phyloP scores from a whole-genome alignment of 2,888 invertebrate genomes.

The Plemyria rubiginata region DNA sequence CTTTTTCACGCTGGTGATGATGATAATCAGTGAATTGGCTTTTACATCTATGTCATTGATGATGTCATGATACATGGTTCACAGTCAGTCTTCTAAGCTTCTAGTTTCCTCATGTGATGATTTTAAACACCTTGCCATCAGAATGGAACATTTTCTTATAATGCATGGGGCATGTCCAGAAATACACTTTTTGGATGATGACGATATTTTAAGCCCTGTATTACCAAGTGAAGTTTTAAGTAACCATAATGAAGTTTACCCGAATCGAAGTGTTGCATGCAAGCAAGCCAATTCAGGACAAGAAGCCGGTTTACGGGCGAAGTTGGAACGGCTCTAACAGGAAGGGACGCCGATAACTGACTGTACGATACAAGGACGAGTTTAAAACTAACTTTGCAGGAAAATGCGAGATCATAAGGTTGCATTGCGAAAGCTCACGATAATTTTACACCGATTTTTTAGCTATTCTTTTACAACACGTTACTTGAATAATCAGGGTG shows the following conservation, averaged over 20 bases:
- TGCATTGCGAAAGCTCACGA: conserved; percentile 38
- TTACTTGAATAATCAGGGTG: too few relatives aligned
- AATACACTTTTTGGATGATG: too few relatives aligned
- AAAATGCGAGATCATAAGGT: conserved; percentile 52
- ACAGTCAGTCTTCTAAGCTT: too few relatives aligned
- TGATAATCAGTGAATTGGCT: too few relatives aligned
- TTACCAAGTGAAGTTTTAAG: conserved; percentile 14
- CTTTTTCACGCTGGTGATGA: too few relatives aligned
- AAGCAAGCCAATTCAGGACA: conserved; percentile 55
- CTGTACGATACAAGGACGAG: conserved; percentile 47
- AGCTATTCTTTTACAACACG: not conserved
- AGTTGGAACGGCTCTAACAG: conserved; percentile 53
- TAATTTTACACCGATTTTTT: conserved; percentile 23
- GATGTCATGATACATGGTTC: too few relatives aligned
- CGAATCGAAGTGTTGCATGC: conserved; percentile 43
- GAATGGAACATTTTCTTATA: too few relatives aligned
- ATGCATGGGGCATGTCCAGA: too few relatives aligned
- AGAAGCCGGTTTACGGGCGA: conserved; percentile 54
- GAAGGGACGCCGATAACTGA: conserved; percentile 43
- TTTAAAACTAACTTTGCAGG: conserved; percentile 37
- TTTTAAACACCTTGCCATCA: too few relatives aligned
- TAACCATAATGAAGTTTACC: conserved; percentile 9
- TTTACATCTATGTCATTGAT: too few relatives aligned
- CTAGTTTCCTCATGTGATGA: too few relatives aligned
- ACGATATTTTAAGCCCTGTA: not conserved